Evolutionary conservation across 2,113 vertebrate species (phyloP).

Genomic region (Oncorhynchus keta): DNA sequence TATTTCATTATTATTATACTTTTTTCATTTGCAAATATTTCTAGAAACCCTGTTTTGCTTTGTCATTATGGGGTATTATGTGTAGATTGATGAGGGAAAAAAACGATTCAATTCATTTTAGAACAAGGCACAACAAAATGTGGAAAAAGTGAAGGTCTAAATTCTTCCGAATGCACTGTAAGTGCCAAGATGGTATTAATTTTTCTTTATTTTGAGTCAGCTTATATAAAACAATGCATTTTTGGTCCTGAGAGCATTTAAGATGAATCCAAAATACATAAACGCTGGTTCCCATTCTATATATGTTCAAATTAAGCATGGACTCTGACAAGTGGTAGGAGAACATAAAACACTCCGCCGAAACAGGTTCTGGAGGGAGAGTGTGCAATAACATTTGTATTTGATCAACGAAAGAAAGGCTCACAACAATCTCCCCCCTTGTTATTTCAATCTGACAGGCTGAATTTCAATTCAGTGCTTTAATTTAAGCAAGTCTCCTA

Average conservation of each 20-base stretch:
- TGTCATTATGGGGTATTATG: too few species aligned
- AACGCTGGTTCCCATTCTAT: background rate
- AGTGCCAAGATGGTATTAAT: conserved; percentile 9
- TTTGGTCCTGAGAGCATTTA: conserved; percentile 15
- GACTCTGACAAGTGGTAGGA: conserved; percentile 8
- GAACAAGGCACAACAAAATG: too few species aligned
- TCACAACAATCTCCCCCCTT: background rate
- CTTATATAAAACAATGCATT: conserved; percentile 27
- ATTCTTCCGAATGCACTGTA: too few species aligned
- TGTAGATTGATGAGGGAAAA: too few species aligned
- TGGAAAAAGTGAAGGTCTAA: too few species aligned
- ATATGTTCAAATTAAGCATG: background rate
- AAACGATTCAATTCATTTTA: too few species aligned
- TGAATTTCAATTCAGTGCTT: conserved; percentile 2
- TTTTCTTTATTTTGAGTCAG: conserved; percentile 29
- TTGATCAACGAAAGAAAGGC: conserved; percentile 21
- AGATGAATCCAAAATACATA: conserved; percentile 18
- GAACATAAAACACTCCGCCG: background rate
- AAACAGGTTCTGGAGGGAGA: background rate
- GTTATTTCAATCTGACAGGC: background rate
- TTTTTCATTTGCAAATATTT: too few species aligned
- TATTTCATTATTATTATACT: too few species aligned
- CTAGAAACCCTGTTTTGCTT: too few species aligned
- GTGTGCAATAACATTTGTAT: conserved; percentile 19
- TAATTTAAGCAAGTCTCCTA: conserved; percentile 14